Base-by-base conservation (phyloP, 2,113 vertebrate genomes). In the Microcebus lehilahytsara region DNA sequence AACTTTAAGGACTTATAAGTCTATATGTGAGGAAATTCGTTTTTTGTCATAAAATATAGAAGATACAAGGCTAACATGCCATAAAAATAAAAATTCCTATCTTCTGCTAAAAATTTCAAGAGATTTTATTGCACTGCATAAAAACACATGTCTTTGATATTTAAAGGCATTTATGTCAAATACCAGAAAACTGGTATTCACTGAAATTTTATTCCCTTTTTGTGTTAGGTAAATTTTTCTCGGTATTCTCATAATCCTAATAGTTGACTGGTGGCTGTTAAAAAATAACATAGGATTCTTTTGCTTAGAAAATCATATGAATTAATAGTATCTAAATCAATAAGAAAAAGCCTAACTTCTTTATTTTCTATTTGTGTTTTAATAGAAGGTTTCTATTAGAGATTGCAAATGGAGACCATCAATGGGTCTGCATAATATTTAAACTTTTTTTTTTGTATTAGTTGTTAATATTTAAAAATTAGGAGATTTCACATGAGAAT, bases 1-100 rank as follows among this genome's bases (percentile, higher is more conserved):
- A 96, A 58, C 42, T 51, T 96, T 25, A 0, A 89, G 8, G 72
- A 93, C 58, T 71, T 96, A 93, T 81, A 58, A 95, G 95, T 96
- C 25, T 93, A 22, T 89, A 6, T 93, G 19, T n/a, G 80, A 64
- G 30, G 25, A 97, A 49, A 56, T 53, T 0, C 22, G 9, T 37
- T 56, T 71, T 30, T 83, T 25, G 13, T 64, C 49, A 75, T n/a
- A 72, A 92, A 84, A 79, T 30, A 13, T 20, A 78, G 46, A 79
- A 51, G 34, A 53, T 69, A 3, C 46, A 77, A 42, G 30, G 22
- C 56, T 91, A 67, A 53, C 17, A 83, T 51, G 0, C 51, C 58
- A 42, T 75, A 58, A 32, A 85, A 95, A 51, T 86, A 75, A 87
- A 96, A 87, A 62, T 17, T 0, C 0, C 42, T 9, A 3, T 6